Conservation (phyloP, 2,888 invertebrate species). For the Halocaridina rubra region DNA sequence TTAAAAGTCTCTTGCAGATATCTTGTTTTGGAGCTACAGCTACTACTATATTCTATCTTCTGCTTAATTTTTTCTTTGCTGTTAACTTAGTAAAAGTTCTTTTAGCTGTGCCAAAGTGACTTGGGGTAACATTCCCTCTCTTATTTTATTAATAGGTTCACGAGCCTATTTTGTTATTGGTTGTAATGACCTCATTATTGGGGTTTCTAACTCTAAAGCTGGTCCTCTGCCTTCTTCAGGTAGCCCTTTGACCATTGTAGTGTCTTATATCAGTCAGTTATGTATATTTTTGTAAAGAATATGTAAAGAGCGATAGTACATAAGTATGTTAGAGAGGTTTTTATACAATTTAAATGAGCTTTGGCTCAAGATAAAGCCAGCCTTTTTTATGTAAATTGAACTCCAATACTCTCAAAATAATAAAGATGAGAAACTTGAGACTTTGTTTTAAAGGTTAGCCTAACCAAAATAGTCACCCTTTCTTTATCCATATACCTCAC, state of each 20-base stretch:
- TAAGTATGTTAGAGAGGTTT: slow-evolving; percentile 13
- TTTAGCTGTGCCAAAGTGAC: slow-evolving; percentile 39
- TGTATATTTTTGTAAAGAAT: slow-evolving; percentile 34
- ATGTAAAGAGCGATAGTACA: slow-evolving; percentile 32
- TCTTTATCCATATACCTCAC: too few species aligned
- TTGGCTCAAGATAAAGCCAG: slow-evolving; percentile 33
- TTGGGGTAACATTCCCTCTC: slow-evolving; percentile 22
- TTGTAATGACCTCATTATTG: slow-evolving; percentile 24
- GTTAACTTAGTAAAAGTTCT: too few species aligned
- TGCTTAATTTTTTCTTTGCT: too few species aligned
- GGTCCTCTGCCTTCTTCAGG: too few species aligned
- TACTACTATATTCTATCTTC: too few species aligned
- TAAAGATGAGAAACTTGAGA: slow-evolving; percentile 31
- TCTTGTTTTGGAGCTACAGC: too few species aligned
- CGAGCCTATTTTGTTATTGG: slow-evolving; percentile 9
- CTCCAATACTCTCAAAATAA: slow-evolving; percentile 46
- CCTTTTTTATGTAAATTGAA: slow-evolving; percentile 20
- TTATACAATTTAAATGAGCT: slow-evolving; percentile 31
- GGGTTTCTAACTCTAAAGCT: too few species aligned
- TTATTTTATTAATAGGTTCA: background rate
- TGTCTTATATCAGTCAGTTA: slow-evolving; percentile 16
- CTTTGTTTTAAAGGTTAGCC: background rate
- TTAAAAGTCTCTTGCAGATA: too few species aligned
- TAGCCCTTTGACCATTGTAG: background rate
- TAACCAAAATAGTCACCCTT: background rate